Conservation (phyloP, 2,113 vertebrate genomes). For the Falco punctatus region DNA sequence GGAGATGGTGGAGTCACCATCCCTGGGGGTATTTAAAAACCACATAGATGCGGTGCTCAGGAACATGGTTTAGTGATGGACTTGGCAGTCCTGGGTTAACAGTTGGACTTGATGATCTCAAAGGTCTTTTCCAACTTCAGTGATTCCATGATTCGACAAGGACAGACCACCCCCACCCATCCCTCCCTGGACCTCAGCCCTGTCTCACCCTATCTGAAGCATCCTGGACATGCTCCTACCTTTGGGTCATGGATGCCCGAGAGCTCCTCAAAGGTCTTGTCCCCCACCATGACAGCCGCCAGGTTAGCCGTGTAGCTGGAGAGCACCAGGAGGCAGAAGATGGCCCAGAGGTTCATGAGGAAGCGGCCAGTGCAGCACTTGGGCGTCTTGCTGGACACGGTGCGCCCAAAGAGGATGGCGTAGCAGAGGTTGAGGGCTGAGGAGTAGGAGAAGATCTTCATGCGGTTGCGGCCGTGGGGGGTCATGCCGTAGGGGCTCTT, state of each 20-base stretch:
- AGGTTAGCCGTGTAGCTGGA: slow-evolving; percentile 98
- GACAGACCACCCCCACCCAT: too few relatives aligned
- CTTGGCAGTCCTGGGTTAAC: too few relatives aligned
- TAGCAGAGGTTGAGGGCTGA: slow-evolving; percentile 98
- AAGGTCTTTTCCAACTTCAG: too few relatives aligned
- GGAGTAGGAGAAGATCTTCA: slow-evolving; percentile 94
- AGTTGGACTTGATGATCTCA: too few relatives aligned
- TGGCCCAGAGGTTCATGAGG: slow-evolving; percentile 98
- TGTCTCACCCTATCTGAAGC: neutral
- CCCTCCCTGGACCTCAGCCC: neutral
- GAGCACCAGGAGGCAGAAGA: slow-evolving; percentile 97
- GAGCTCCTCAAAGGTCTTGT: slow-evolving; percentile 94
- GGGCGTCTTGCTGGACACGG: slow-evolving; percentile 93
- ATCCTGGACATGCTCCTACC: slow-evolving; percentile 64
- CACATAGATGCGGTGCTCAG: too few relatives aligned
- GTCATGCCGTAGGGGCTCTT: slow-evolving; percentile 97
- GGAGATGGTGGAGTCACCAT: too few relatives aligned
- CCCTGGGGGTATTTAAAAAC: too few relatives aligned
- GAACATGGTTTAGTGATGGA: too few relatives aligned
- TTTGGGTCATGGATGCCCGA: slow-evolving; percentile 95
- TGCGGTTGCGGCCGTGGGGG: slow-evolving; percentile 88
- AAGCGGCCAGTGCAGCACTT: slow-evolving; percentile 96
- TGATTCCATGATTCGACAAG: neutral
- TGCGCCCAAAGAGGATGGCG: slow-evolving; percentile 94
- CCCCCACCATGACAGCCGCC: slow-evolving; percentile 95